Evolutionary conservation across 2,113 vertebrate genomes (phyloP).

Genomic region (Chitala chitala): DNA sequence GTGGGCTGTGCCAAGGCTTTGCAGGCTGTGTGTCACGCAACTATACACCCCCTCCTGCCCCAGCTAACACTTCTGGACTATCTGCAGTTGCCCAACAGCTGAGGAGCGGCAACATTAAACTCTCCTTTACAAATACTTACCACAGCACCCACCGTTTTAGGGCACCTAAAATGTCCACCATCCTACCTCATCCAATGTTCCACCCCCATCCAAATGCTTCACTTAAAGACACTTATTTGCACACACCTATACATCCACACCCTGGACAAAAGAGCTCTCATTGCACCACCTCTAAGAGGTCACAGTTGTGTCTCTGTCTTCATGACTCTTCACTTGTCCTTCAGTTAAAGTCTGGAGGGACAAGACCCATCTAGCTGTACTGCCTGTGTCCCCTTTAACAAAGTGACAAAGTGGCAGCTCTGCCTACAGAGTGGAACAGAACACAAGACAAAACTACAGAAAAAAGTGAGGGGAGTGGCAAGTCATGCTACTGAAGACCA

Average conservation of each 20-base stretch:
- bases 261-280: no score
- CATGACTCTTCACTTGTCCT: no score
- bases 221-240: no score
- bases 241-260: no score
- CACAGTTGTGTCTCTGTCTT: no score
- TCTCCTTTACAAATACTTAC: neutral
- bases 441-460: neutral
- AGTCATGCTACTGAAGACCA: neutral
- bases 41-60: neutral
- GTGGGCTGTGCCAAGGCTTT: neutral
- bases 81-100: conserved; percentile 16
- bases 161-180: no score
- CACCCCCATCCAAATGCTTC: neutral
- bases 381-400: neutral
- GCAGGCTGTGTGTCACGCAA: neutral
- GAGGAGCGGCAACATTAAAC: neutral
- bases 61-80: neutral
- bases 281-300: no score
- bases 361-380: neutral
- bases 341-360: no score
- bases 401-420: neutral
- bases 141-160: neutral
- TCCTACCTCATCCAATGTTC: no score
- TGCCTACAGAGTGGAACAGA: neutral
- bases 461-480: neutral